These are phyloP conservation scores for Chrysodeixis includens DNA, from an alignment of 2,888 invertebrate species.

Conservation along the genomic window DNA sequence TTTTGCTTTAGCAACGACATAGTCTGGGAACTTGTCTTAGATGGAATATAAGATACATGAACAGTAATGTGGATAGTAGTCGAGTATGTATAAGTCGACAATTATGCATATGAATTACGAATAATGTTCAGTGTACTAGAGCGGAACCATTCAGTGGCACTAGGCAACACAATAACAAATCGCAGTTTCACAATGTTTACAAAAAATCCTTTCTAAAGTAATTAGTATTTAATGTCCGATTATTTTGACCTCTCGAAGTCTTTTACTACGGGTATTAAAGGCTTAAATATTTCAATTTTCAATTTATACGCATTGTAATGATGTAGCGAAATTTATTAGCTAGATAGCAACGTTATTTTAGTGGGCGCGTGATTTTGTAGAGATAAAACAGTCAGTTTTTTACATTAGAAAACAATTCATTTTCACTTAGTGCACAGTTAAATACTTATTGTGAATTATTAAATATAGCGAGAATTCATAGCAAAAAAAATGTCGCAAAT, in stretches of 20 bases:
- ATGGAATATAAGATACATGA: neutral
- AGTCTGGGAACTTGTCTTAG: too few species aligned
- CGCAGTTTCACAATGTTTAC: slow-evolving; percentile 8
- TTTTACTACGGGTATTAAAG: neutral
- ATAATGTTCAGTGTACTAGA: slow-evolving; percentile 3
- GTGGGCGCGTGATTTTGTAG: too few species aligned
- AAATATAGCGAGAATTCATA: too few species aligned
- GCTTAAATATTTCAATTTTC: neutral
- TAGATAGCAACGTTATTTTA: neutral
- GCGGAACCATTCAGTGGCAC: neutral
- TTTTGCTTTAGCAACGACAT: too few species aligned
- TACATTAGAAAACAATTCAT: too few species aligned
- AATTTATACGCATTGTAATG: neutral
- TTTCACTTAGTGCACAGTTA: too few species aligned
- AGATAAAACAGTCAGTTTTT: too few species aligned
- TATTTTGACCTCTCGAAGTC: slow-evolving; percentile 6
- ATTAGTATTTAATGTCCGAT: slow-evolving; percentile 6
- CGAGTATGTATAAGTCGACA: neutral
- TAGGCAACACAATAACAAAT: neutral
- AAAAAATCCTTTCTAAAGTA: slow-evolving; percentile 6
- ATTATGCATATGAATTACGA: neutral
- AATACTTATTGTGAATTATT: too few species aligned
- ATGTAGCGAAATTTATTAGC: neutral
- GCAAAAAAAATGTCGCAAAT: too few species aligned
- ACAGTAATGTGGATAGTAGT: neutral